These are phyloP conservation scores for Eurois occulta DNA, from an alignment of 2,888 invertebrate genomes.

Conservation along the genomic window DNA sequence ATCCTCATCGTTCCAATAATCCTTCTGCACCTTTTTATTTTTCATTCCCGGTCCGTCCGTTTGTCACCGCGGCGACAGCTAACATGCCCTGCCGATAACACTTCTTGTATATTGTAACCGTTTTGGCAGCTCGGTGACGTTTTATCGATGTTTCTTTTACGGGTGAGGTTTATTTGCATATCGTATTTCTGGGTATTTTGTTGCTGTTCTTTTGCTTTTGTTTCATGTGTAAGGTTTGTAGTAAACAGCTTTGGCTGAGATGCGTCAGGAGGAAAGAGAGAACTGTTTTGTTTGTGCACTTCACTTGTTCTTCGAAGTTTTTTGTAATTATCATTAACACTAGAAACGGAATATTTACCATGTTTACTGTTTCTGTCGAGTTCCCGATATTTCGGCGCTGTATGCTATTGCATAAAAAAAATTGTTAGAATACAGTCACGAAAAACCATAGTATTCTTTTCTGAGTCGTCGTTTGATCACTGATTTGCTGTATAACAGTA, in stretches of 20 bases:
- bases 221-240: slow-evolving; percentile 42
- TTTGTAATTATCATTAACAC: background rate
- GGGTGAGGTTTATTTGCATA: slow-evolving; percentile 66
- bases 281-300: background rate
- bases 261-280: slow-evolving; percentile 1
- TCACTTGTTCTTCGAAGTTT: background rate
- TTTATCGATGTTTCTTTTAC: slow-evolving; percentile 68
- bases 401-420: too few species aligned
- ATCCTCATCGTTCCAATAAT: background rate
- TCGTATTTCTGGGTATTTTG: slow-evolving; percentile 58
- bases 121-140: slow-evolving; percentile 69
- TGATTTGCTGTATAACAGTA: background rate
- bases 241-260: slow-evolving; percentile 30
- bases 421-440: too few species aligned
- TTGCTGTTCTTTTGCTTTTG: slow-evolving; percentile 39
- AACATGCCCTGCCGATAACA: slow-evolving; percentile 79
- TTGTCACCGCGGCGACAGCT: slow-evolving; percentile 79
- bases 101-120: slow-evolving; percentile 73
- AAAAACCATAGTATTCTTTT: background rate
- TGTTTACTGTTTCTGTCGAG: too few species aligned
- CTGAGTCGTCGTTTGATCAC: background rate
- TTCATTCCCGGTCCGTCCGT: slow-evolving; percentile 70
- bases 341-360: too few species aligned
- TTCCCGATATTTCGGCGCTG: too few species aligned
- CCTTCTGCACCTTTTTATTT: slow-evolving; percentile 51